Conservation (phyloP, 1,140 invertebrate genomes). For the Metaphire vulgaris region DNA sequence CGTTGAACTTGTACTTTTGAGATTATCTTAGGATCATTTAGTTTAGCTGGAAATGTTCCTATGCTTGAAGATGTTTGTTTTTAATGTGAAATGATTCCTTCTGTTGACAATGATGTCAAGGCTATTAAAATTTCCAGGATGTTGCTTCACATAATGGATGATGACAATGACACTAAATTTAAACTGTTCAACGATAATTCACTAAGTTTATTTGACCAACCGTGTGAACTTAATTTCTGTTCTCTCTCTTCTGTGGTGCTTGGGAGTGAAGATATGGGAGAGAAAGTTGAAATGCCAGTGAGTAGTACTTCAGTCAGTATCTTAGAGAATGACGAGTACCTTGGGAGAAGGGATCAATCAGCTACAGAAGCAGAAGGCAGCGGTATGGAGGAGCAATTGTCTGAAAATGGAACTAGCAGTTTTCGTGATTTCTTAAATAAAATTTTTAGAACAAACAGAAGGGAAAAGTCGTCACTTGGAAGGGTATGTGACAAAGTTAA, state of each 20-base stretch:
- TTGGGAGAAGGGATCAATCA: background rate
- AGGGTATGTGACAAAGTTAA: too few relatives aligned
- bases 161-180: background rate
- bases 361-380: background rate
- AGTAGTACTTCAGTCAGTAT: background rate
- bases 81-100: too few relatives aligned
- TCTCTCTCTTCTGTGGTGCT: background rate
- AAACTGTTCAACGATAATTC: background rate
- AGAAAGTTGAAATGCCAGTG: background rate
- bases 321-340: background rate
- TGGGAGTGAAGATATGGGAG: too few relatives aligned
- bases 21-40: too few relatives aligned
- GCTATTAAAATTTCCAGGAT: background rate
- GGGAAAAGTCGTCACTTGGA: too few relatives aligned
- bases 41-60: too few relatives aligned
- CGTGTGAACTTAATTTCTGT: background rate
- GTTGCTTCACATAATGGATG: background rate
- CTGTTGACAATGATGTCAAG: too few relatives aligned
- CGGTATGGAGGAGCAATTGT: background rate
- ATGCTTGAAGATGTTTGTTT: too few relatives aligned
- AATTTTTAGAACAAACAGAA: background rate
- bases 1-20: too few relatives aligned
- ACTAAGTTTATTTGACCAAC: background rate
- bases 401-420: background rate
- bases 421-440: background rate